A percentile compares a stretch with the other conserved stretches of the same genome.
Evolutionary conservation across 92 coral and sea anemone genomes (phyloP).

Genomic region (Bergia puertoricense): DNA sequence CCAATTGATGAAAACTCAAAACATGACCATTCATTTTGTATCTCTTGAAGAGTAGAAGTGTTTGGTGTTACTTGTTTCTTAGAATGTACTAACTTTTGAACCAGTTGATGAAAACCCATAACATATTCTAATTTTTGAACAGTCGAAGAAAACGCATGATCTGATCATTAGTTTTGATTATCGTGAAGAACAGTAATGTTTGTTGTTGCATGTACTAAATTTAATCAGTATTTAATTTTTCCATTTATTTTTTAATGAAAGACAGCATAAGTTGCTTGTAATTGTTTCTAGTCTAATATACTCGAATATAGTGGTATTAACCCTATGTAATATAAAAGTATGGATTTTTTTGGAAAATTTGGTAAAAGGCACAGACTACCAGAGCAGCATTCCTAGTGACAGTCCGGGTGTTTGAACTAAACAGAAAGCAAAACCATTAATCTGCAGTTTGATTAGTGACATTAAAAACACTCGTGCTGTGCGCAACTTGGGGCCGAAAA

Average conservation of each 20-base stretch:
- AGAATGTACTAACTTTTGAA: neutral
- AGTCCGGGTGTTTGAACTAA: neutral
- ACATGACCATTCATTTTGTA: neutral
- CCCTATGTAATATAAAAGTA: too few relatives aligned
- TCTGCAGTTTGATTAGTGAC: neutral
- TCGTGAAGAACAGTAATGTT: neutral
- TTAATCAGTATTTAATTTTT: too few relatives aligned
- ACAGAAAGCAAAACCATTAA: neutral
- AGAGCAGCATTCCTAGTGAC: too few relatives aligned
- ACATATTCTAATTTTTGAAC: neutral
- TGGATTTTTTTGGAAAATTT: too few relatives aligned
- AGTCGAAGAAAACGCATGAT: neutral
- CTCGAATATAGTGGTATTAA: neutral
- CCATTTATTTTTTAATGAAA: neutral
- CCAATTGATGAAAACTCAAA: neutral
- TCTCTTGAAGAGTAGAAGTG: neutral
- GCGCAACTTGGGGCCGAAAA: neutral
- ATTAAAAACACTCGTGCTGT: neutral
- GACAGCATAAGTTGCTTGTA: neutral
- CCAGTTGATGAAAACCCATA: neutral
- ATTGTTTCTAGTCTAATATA: too few relatives aligned
- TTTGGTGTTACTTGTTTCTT: neutral
- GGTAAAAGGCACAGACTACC: too few relatives aligned
- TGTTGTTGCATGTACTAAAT: too few relatives aligned
- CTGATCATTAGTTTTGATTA: neutral